Conservation (phyloP, 2,113 vertebrate genomes). For the Apodemus speciosus region DNA sequence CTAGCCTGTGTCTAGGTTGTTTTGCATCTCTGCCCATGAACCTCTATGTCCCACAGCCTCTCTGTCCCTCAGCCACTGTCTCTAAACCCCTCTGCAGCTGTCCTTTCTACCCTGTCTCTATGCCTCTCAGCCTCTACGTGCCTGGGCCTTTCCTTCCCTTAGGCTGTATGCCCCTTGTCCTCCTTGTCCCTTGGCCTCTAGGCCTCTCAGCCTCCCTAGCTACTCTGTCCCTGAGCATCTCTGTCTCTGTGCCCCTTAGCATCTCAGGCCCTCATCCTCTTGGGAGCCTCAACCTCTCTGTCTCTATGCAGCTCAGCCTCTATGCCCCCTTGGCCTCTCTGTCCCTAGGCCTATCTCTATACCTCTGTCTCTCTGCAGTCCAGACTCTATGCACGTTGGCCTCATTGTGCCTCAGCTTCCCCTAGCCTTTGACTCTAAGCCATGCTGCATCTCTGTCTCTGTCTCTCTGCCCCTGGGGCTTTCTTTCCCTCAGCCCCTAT, state of each 20-base stretch:
- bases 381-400: too few relatives aligned
- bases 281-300: neutral
- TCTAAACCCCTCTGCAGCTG: neutral
- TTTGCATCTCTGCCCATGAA: too few relatives aligned
- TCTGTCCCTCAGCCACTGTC: neutral
- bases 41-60: neutral
- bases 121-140: neutral
- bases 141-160: neutral
- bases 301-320: neutral
- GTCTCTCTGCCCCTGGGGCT: too few relatives aligned
- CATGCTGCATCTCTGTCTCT: too few relatives aligned
- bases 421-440: too few relatives aligned
- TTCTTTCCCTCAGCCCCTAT: too few relatives aligned
- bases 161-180: neutral
- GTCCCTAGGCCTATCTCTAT: too few relatives aligned
- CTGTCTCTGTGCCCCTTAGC: neutral
- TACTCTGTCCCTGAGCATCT: neutral
- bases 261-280: too few relatives aligned
- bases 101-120: neutral
- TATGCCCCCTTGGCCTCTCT: too few relatives aligned
- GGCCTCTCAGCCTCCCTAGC: neutral
- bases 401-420: too few relatives aligned
- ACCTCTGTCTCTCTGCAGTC: too few relatives aligned
- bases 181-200: neutral
- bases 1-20: too few relatives aligned